phyloP scores from a whole-genome alignment of 2,888 invertebrate genomes.

The Agrochola litura region DNA sequence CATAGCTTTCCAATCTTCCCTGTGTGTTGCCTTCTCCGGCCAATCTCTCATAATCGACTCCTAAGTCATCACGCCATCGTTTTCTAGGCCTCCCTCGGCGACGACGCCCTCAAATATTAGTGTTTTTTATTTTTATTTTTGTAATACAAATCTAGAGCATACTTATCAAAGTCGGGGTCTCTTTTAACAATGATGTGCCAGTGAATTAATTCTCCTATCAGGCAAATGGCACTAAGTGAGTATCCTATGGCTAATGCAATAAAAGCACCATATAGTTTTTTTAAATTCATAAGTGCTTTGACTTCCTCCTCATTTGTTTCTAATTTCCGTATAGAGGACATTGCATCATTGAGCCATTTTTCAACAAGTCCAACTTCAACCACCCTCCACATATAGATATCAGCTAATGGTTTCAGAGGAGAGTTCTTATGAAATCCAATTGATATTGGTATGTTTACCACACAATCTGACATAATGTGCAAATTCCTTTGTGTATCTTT shows the following conservation, averaged over 20 bases:
- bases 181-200: conserved; percentile 92
- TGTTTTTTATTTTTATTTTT: conserved; percentile 83
- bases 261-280: conserved; percentile 94
- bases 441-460: conserved; percentile 95
- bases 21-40: neutral
- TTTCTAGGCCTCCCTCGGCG: neutral
- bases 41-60: neutral
- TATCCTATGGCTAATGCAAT: conserved; percentile 94
- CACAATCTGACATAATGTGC: conserved; percentile 96
- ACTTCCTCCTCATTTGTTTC: conserved; percentile 90
- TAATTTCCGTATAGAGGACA: conserved; percentile 90
- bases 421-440: conserved; percentile 96
- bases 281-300: conserved; percentile 95
- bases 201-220: conserved; percentile 92
- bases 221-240: conserved; percentile 88
- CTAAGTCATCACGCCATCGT: neutral
- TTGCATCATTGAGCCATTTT: conserved; percentile 95
- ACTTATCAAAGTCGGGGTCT: conserved; percentile 94
- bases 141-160: conserved; percentile 90
- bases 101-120: conserved; percentile 45
- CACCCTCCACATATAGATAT: conserved; percentile 92
- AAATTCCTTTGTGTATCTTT: conserved; percentile 87
- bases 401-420: conserved; percentile 93
- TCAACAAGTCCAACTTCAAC: conserved; percentile 94
- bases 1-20: no score